phyloP scores from a whole-genome alignment of 1,140 invertebrate species.

The Pogonognathellus flavescens region DNA sequence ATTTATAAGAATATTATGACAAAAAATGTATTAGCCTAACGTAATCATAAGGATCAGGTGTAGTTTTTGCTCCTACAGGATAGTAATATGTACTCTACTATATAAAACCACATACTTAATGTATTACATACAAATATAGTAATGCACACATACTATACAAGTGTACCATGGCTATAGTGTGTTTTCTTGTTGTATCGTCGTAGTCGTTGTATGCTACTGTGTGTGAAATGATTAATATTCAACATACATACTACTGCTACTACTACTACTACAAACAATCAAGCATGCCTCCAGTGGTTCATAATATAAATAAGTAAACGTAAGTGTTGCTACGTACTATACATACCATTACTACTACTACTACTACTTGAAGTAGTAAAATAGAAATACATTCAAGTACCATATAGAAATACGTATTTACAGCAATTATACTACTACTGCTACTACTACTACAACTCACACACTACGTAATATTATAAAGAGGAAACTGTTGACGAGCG shows the following conservation, averaged over 20 bases:
- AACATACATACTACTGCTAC: neutral
- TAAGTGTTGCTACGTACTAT: neutral
- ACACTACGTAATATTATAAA: neutral
- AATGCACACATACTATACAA: too few relatives aligned
- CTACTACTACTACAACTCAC: neutral
- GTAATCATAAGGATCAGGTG: too few relatives aligned
- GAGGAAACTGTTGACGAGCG: constrained; percentile 7
- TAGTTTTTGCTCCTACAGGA: too few relatives aligned
- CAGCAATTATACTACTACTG: neutral
- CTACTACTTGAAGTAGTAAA: too few relatives aligned
- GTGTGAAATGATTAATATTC: neutral
- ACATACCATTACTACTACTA: too few relatives aligned
- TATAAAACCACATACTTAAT: neutral
- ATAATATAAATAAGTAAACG: neutral
- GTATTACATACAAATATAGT: neutral
- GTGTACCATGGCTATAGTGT: too few relatives aligned
- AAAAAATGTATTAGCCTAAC: neutral
- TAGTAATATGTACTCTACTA: too few relatives aligned
- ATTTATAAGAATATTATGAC: constrained; percentile 27
- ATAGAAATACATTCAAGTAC: neutral
- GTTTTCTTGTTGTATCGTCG: neutral
- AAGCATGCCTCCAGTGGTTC: neutral
- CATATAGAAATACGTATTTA: too few relatives aligned
- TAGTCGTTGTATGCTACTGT: neutral
- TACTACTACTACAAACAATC: constrained; percentile 22